phyloP scores from a whole-genome alignment of 2,113 vertebrate genomes.

The Cyanistes caeruleus region DNA sequence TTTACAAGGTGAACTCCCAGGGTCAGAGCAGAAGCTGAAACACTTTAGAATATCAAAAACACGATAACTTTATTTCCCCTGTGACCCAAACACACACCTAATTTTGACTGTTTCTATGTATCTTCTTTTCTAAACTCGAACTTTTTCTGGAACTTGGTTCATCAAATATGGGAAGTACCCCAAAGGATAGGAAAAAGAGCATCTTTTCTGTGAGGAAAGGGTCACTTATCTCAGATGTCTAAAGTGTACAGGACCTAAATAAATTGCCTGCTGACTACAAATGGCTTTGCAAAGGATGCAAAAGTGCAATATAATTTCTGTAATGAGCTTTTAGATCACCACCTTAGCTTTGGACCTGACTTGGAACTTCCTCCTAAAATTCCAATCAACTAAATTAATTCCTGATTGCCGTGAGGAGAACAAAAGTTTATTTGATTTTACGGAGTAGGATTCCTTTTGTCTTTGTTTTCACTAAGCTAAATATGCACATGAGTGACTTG shows the following conservation, averaged over 20 bases:
- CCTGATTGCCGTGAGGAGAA: background rate
- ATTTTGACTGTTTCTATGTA: background rate
- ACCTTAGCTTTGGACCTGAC: background rate
- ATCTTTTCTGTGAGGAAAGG: background rate
- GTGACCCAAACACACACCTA: background rate
- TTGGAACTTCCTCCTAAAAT: background rate
- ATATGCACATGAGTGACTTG: background rate
- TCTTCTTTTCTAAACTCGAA: background rate
- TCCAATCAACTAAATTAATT: background rate
- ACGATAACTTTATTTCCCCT: background rate
- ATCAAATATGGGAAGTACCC: background rate
- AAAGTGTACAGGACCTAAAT: background rate
- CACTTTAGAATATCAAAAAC: background rate
- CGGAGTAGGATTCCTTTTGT: background rate
- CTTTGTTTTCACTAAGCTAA: background rate
- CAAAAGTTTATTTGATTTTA: background rate
- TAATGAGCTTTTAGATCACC: background rate
- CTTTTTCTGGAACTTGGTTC: background rate
- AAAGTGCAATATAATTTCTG: background rate
- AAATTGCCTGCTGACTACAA: background rate
- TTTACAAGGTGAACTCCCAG: background rate
- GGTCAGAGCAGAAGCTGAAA: background rate
- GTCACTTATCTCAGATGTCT: background rate
- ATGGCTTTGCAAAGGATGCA: background rate
- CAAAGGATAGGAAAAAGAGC: background rate